Evolutionary conservation across 2,113 vertebrate genomes (phyloP).

Genomic region (Lipotes vexillifer): DNA sequence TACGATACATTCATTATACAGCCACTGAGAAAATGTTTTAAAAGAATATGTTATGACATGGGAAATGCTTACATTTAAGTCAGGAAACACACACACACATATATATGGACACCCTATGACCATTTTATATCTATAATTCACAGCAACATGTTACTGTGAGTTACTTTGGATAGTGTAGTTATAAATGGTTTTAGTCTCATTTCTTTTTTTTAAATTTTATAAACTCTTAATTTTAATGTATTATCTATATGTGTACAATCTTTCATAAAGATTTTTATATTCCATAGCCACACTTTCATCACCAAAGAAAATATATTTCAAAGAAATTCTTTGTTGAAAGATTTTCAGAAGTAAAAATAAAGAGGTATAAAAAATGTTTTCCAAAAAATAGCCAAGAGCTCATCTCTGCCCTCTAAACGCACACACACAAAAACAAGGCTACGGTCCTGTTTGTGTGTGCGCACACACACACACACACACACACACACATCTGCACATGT

Average conservation of each 20-base stretch:
- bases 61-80: background rate
- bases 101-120: background rate
- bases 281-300: background rate
- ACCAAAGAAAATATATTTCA: background rate
- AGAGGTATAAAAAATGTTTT: background rate
- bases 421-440: background rate
- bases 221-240: background rate
- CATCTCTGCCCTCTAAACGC: background rate
- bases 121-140: background rate
- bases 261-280: background rate
- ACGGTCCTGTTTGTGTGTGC: background rate
- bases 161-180: background rate
- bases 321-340: background rate
- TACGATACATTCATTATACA: background rate
- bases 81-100: background rate
- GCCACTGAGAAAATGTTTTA: background rate
- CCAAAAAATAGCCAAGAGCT: background rate
- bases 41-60: background rate
- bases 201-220: background rate
- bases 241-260: background rate
- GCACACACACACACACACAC: background rate
- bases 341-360: background rate
- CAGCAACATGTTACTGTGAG: background rate
- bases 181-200: background rate
- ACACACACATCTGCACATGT: background rate